Evolutionary conservation across 2,113 vertebrate species (phyloP), one percentile per base, ranked within the genome.

Genomic region (Phylloscopus trochiloides): DNA sequence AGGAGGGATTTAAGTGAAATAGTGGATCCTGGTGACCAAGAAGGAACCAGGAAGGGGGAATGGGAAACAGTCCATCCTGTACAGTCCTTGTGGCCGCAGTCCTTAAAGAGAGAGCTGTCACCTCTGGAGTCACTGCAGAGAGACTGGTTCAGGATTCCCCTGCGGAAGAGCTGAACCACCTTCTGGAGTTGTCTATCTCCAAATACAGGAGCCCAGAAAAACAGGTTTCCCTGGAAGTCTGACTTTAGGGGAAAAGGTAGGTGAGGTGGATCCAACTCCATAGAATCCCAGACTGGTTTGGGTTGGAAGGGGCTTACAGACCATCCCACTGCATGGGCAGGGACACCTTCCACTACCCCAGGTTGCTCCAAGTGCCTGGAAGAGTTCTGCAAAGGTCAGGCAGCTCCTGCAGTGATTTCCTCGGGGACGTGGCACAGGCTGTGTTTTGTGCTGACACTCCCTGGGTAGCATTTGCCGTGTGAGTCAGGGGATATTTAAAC

Each of bases 401-500:
- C 34, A 74, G 81, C 68, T 59, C 70, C 52, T 55, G 52, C n/a
- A 83, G 82, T 63, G 65, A 92, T 94, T 92, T 92, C 89, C 72
- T 51, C 3, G 1, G 73, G 86, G 92, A 76, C 7, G 26, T 73
- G 68, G 72, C 51, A 47, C 3, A 8, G 88, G 86, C 67, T 2
- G 3, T 70, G 76, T 18, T 94, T 52, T 43, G 59, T 36, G 40
- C 42, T 20, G n/a, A 59, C 32, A 25, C 73, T 92, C 91, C 80
- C 72, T 7, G 9, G 42, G 77, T 77, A 81, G 91, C 77, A 90
- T 88, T 89, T 94, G 83, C 31, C 0, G 2, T 91, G 74, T 91
- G 93, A 95, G 68, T 94, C 86, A 95, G 68, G 88, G 91, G 83
- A 96, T 80, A 81, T 95, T 96, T 94, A 91, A 79, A 63, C 84